Evolutionary conservation across 35 echinoderm and acorn worm species (phyloP).

Genomic region (Patiria miniata): DNA sequence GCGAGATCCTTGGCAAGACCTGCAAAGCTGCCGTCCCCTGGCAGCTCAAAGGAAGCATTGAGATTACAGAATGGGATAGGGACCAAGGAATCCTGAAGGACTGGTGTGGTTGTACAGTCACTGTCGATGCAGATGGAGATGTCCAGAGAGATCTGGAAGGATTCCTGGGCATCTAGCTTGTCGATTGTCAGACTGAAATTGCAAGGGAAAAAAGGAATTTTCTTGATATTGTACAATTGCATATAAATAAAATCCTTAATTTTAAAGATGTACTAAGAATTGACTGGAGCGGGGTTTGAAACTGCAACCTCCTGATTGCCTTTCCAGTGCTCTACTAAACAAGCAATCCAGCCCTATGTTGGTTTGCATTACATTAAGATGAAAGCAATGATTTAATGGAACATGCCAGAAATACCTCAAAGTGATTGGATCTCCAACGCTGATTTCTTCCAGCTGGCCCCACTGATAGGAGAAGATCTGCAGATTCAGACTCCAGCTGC

Average conservation of each 20-base stretch:
- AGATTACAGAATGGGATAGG: slow-evolving; percentile 42
- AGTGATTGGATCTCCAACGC: not conserved
- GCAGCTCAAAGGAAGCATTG: slow-evolving; percentile 36
- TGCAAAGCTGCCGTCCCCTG: slow-evolving; percentile 25
- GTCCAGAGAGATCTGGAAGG: not conserved
- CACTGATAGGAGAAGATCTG: slow-evolving; percentile 13
- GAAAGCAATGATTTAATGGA: too few species aligned
- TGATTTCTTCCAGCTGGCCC: not conserved
- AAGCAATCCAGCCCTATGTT: not conserved
- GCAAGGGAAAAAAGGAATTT: not conserved
- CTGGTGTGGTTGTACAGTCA: not conserved
- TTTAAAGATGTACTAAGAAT: too few species aligned
- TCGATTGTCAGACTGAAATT: slow-evolving; percentile 16
- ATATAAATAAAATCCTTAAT: too few species aligned
- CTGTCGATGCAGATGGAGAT: not conserved
- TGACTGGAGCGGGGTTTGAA: too few species aligned
- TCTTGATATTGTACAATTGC: not conserved
- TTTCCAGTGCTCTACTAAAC: too few species aligned
- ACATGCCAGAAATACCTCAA: not conserved
- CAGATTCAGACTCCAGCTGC: slow-evolving; percentile 12
- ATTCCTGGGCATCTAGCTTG: slow-evolving; percentile 11
- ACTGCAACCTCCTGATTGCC: not conserved
- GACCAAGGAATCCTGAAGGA: slow-evolving; percentile 5
- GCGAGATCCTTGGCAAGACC: not conserved
- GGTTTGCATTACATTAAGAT: too few species aligned